A percentile compares a stretch with the other conserved stretches of the same genome.
Evolutionary conservation across 2,888 invertebrate species (phyloP).

Genomic region (Volucella inflata): DNA sequence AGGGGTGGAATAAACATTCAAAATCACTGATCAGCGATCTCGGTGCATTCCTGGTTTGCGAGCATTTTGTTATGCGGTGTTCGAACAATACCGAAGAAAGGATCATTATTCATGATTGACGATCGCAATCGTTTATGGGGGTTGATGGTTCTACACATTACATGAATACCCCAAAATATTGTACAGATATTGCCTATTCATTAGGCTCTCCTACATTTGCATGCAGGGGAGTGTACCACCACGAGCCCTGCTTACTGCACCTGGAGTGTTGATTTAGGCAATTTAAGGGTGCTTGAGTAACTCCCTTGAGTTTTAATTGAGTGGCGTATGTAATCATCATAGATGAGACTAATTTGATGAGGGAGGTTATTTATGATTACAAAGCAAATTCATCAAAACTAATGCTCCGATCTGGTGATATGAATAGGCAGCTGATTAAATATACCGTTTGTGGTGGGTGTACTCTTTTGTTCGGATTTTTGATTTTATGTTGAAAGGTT

Average conservation of each 20-base stretch:
- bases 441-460: conserved; percentile 19
- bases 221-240: conserved; percentile 17
- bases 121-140: conserved; percentile 40
- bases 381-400: conserved; percentile 31
- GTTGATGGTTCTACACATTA: conserved; percentile 43
- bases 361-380: conserved; percentile 60
- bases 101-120: conserved; percentile 1
- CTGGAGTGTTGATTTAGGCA: conserved; percentile 52
- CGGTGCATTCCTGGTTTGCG: conserved; percentile 24
- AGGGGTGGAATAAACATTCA: conserved; percentile 69
- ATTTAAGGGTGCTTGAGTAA: conserved; percentile 43
- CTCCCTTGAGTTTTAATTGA: conserved; percentile 44
- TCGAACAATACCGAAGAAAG: conserved; percentile 2
- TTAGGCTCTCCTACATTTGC: conserved; percentile 37
- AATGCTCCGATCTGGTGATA: conserved; percentile 23
- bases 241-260: background rate
- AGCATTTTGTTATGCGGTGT: conserved; percentile 32
- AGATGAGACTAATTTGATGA: conserved; percentile 55
- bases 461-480: background rate
- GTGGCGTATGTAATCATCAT: conserved; percentile 29
- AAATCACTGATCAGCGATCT: conserved; percentile 62
- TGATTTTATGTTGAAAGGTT: background rate
- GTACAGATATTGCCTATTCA: conserved; percentile 30
- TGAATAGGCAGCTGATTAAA: conserved; percentile 58
- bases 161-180: conserved; percentile 25